Conservation (phyloP, 2,888 invertebrate genomes). For the Phalangium opilio region DNA sequence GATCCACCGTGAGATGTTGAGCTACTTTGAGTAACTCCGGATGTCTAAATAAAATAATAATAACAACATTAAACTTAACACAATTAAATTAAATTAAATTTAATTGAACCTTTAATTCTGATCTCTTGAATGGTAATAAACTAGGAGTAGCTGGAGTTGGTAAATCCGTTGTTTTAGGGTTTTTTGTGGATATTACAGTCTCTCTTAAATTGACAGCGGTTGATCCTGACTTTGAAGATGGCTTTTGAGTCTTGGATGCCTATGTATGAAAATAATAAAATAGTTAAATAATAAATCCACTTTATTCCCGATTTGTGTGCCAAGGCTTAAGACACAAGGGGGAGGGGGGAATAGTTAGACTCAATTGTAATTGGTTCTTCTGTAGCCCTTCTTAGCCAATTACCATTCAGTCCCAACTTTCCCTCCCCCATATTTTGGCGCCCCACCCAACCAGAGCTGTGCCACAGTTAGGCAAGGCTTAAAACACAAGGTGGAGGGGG, state of each 20-base stretch:
- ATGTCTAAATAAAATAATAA: constrained; percentile 5
- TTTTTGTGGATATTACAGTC: constrained; percentile 18
- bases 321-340: too few relatives aligned
- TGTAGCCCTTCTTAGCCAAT: too few relatives aligned
- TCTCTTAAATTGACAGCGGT: constrained; percentile 11
- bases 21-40: constrained; percentile 11
- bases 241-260: constrained; percentile 20
- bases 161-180: constrained; percentile 16
- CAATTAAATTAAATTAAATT: background rate
- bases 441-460: too few relatives aligned
- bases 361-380: too few relatives aligned
- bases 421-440: too few relatives aligned
- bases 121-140: constrained; percentile 14
- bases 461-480: too few relatives aligned
- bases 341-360: too few relatives aligned
- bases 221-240: constrained; percentile 4
- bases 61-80: background rate
- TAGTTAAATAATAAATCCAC: too few relatives aligned
- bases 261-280: constrained; percentile 5
- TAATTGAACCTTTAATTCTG: constrained; percentile 9
- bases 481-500: too few relatives aligned
- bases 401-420: too few relatives aligned
- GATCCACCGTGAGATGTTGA: background rate
- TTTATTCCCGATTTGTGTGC: too few relatives aligned
- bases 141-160: constrained; percentile 20